These are phyloP conservation scores for Scaptomyza polygonia DNA, from an alignment of 2,888 invertebrate species.

Conservation along the genomic window DNA sequence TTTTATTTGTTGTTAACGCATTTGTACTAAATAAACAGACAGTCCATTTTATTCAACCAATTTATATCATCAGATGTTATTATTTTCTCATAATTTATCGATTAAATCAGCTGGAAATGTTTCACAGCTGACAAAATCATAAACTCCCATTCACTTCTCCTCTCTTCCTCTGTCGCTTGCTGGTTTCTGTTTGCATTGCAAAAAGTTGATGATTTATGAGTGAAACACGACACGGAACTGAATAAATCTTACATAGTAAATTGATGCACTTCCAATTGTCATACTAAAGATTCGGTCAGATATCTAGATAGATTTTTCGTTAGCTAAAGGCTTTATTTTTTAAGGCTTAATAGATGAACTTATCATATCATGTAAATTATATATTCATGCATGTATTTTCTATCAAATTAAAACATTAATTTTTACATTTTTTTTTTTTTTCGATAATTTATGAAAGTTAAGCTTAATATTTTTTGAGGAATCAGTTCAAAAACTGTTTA, in stretches of 20 bases:
- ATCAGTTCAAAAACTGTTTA: neutral
- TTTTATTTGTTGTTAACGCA: conserved; percentile 52
- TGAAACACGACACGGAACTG: conserved; percentile 20
- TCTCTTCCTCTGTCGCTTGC: too few relatives aligned
- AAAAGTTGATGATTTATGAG: conserved; percentile 69
- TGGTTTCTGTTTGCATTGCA: conserved; percentile 59
- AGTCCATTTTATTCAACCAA: conserved; percentile 48
- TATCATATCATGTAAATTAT: too few relatives aligned
- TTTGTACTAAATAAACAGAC: conserved; percentile 40
- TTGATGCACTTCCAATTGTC: conserved; percentile 37
- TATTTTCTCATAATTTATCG: conserved; percentile 75
- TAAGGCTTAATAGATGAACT: too few relatives aligned
- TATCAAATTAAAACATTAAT: too few relatives aligned
- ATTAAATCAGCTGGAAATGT: conserved; percentile 77
- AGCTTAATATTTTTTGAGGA: too few relatives aligned
- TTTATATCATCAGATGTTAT: conserved; percentile 61
- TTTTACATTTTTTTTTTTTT: too few relatives aligned
- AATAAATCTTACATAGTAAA: conserved; percentile 11
- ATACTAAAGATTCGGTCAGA: neutral
- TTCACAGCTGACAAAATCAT: conserved; percentile 78
- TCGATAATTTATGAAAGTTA: too few relatives aligned
- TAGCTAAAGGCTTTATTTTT: neutral
- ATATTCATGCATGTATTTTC: too few relatives aligned
- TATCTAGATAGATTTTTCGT: neutral
- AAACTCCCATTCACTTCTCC: conserved; percentile 51